Base-by-base conservation (phyloP, 2,797 vertebrate genomes). In the Eleutherodactylus coqui region DNA sequence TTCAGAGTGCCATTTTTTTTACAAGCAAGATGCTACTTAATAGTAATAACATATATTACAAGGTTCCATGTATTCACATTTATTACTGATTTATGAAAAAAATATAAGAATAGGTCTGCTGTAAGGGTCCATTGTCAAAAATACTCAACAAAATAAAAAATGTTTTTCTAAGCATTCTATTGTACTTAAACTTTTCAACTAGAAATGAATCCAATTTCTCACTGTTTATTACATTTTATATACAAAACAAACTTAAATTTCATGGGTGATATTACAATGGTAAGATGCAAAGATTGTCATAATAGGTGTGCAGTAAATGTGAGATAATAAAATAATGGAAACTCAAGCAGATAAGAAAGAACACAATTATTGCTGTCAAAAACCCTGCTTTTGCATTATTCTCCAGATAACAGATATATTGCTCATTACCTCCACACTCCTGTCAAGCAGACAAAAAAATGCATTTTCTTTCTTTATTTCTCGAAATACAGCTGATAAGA, bases 281-380 rank as follows among this genome's bases (percentile, higher is more conserved):
- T 24, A 60, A 82, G 85, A 75, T 85, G 69, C 55, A 60, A 51
- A 79, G 79, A 75, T 82, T 70, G 60, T 70, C 49, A 55, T 24
- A 51, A 24, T 69, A 77, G 47, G 60, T 82, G 60, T 55, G 45
- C 73, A 69, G 79, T 77, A 82, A 76, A 86, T 77, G 51, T 49
- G 73, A 86, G 79, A 86, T 82, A 86, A 77, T 82, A 82, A 77
- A 82, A 77, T 82, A 81, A 86, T 86, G 24, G 16, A 78, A 45
- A 47, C 64, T 75, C 16, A 38, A 62, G 43, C 34, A 75, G 85
- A 86, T 86, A 86, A 62, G 62, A 77, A 79, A 82, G 36, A 86
- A 76, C 47, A 76, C 75, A 69, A 73, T 86, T 82, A 82, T 79
- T 69, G 64, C 49, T 5, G 73, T 69, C 60, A 76, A 82, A 86